These are phyloP conservation scores for Harpagoxenus sublaevis DNA, from an alignment of 2,888 invertebrate genomes.

Conservation along the genomic window DNA sequence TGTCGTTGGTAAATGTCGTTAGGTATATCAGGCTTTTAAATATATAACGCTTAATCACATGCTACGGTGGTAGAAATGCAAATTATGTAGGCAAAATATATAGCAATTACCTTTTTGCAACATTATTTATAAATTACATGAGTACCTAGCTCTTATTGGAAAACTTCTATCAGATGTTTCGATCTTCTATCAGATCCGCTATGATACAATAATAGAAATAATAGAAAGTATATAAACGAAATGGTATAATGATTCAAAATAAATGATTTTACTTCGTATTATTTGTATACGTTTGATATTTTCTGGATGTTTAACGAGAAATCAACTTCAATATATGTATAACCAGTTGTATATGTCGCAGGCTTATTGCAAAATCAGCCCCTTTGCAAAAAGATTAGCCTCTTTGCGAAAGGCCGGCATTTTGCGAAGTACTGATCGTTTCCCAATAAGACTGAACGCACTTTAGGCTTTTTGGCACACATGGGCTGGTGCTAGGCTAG, in stretches of 20 bases:
- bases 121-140: not conserved
- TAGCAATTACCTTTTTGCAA: conserved; percentile 22
- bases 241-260: not conserved
- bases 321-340: not conserved
- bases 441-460: too few relatives aligned
- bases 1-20: not conserved
- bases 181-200: not conserved
- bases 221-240: not conserved
- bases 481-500: too few relatives aligned
- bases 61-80: not conserved
- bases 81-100: not conserved
- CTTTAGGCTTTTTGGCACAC: too few relatives aligned
- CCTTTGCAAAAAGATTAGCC: too few relatives aligned
- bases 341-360: not conserved
- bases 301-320: not conserved
- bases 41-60: conserved; percentile 38
- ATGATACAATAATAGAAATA: not conserved
- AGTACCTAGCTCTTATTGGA: not conserved
- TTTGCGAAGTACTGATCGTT: too few relatives aligned
- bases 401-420: too few relatives aligned
- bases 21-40: conserved; percentile 16
- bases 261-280: not conserved
- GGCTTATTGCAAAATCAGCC: too few relatives aligned
- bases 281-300: not conserved
- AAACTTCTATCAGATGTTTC: not conserved